These are phyloP conservation scores for Myopa testacea DNA, from an alignment of 2,888 invertebrate genomes.

Conservation along the genomic window DNA sequence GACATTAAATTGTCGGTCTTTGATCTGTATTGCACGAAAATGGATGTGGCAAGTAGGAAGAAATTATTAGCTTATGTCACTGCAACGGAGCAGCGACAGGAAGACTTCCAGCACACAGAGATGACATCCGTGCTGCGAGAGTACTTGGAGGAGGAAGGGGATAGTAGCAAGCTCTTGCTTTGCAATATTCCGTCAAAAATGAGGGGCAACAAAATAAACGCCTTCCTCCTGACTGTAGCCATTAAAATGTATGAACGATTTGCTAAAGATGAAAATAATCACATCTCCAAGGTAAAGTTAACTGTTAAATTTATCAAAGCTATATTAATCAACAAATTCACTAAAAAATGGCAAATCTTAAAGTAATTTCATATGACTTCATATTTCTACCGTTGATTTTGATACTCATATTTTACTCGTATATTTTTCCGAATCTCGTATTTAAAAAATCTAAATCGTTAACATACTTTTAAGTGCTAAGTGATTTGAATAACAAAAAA, in stretches of 20 bases:
- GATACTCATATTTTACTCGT: too few relatives aligned
- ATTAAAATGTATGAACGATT: neutral
- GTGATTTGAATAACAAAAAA: too few relatives aligned
- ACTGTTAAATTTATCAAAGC: too few relatives aligned
- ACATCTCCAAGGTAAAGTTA: conserved; percentile 2
- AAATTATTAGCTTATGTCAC: conserved; percentile 41
- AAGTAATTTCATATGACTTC: too few relatives aligned
- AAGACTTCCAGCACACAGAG: neutral
- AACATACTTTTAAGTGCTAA: too few relatives aligned
- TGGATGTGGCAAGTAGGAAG: conserved; percentile 45
- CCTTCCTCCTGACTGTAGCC: conserved; percentile 4
- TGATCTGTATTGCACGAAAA: conserved; percentile 46
- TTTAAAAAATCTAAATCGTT: too few relatives aligned
- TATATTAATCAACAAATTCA: too few relatives aligned
- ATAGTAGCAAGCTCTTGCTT: conserved; percentile 12
- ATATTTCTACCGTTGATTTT: too few relatives aligned
- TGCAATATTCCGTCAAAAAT: conserved; percentile 21
- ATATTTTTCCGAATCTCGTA: too few relatives aligned
- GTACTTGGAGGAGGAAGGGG: neutral
- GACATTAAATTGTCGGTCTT: conserved; percentile 50
- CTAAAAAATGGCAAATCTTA: too few relatives aligned
- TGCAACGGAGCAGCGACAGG: neutral
- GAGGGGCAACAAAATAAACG: neutral
- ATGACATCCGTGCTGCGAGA: neutral
- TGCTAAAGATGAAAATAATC: neutral